phyloP scores from a whole-genome alignment of 2,888 invertebrate genomes.

The Theodoxus fluviatilis region DNA sequence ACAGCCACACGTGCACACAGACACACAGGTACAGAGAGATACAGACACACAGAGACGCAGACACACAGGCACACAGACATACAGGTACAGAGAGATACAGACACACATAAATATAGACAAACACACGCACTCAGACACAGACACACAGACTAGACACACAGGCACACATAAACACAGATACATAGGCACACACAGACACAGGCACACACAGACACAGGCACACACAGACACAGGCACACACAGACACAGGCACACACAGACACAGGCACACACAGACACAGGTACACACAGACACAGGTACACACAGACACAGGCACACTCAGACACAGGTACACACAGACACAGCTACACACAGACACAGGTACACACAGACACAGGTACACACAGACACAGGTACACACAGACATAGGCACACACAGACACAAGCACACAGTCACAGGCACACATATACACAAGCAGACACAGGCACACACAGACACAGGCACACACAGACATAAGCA shows the following conservation, averaged over 20 bases:
- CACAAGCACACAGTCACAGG: not conserved
- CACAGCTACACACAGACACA: too few relatives aligned
- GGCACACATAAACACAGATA: not conserved
- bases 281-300: slow-evolving; percentile 17
- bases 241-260: slow-evolving; percentile 12
- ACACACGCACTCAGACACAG: not conserved
- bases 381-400: too few relatives aligned
- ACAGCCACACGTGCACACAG: slow-evolving; percentile 3
- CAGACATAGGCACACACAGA: not conserved
- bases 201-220: not conserved
- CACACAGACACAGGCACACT: slow-evolving; percentile 9
- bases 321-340: not conserved
- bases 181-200: not conserved
- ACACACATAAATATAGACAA: not conserved
- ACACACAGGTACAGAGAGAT: too few relatives aligned
- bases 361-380: too few relatives aligned
- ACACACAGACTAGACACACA: not conserved
- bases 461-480: not conserved
- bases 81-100: not conserved
- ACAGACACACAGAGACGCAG: too few relatives aligned
- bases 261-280: slow-evolving; percentile 10
- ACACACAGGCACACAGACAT: too few relatives aligned
- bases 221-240: slow-evolving; percentile 18
- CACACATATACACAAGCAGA: not conserved
- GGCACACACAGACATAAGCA: not conserved